Percentiles rank a stretch among this genome's conserved stretches.
Conservation (phyloP, 2,797 vertebrate species). For the Myotis planiceps region DNA sequence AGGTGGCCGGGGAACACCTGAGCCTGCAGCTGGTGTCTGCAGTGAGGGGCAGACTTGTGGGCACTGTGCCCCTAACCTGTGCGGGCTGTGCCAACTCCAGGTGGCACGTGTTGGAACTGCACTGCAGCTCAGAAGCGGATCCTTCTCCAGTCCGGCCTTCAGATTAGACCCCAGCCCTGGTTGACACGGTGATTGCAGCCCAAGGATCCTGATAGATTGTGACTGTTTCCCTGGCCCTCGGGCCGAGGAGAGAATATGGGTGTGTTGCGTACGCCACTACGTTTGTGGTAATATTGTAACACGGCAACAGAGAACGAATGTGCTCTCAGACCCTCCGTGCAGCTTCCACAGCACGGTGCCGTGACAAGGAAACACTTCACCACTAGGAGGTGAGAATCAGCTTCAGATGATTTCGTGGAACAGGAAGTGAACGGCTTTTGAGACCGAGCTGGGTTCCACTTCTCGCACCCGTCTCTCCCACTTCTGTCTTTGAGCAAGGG, state of each 20-base stretch:
- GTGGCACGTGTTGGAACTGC: neutral
- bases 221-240: neutral
- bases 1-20: neutral
- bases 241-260: neutral
- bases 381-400: neutral
- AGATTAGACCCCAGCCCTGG: neutral
- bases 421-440: neutral
- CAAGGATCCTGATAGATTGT: neutral
- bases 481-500: neutral
- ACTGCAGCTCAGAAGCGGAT: neutral
- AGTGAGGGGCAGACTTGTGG: neutral
- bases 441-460: neutral
- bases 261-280: neutral
- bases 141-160: neutral
- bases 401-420: neutral
- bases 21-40: neutral
- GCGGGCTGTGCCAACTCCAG: neutral
- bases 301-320: neutral
- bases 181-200: accelerated
- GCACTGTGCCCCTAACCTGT: neutral
- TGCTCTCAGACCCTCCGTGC: neutral
- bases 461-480: neutral
- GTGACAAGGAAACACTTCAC: neutral
- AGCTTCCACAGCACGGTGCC: neutral
- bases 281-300: too few species aligned